Conservation (phyloP, 2,888 invertebrate species). For the Rugalucina vietnamica region DNA sequence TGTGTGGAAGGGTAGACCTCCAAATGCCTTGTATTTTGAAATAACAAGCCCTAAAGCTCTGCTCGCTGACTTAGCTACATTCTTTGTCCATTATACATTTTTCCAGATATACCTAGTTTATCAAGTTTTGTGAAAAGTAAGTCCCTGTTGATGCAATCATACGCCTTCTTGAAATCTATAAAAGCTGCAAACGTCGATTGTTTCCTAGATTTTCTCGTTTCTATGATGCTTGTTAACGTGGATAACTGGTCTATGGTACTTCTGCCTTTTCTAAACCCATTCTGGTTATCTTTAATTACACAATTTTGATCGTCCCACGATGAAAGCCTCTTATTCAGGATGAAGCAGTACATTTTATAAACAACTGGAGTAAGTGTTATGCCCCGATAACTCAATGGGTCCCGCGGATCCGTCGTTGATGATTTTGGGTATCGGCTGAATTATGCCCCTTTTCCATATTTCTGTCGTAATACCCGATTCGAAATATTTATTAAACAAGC, state of each 20-base stretch:
- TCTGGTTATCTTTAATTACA: slow-evolving; percentile 19
- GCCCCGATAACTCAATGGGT: slow-evolving; percentile 12
- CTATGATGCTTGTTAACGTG: slow-evolving; percentile 5
- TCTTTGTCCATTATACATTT: neutral
- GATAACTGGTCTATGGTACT: slow-evolving; percentile 29
- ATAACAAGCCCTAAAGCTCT: slow-evolving; percentile 11
- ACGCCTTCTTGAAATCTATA: neutral
- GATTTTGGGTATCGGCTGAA: slow-evolving; percentile 26
- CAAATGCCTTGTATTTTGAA: too few relatives aligned
- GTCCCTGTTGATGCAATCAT: neutral
- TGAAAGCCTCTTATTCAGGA: slow-evolving; percentile 27
- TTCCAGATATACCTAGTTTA: neutral
- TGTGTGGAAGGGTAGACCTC: neutral
- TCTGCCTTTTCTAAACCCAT: slow-evolving; percentile 30
- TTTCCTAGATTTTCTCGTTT: neutral
- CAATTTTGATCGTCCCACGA: slow-evolving; percentile 8
- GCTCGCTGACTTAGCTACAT: neutral
- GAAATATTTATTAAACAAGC: slow-evolving; percentile 33
- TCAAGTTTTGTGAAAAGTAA: neutral
- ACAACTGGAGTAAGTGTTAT: slow-evolving; percentile 18
- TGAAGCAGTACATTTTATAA: slow-evolving; percentile 24
- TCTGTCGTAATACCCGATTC: slow-evolving; percentile 8
- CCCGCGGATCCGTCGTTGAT: slow-evolving; percentile 15
- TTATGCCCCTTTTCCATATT: slow-evolving; percentile 21
- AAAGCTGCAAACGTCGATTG: neutral